These are phyloP conservation scores for Drosophila persimilis DNA, from an alignment of 1,140 invertebrate species.

Conservation along the genomic window DNA sequence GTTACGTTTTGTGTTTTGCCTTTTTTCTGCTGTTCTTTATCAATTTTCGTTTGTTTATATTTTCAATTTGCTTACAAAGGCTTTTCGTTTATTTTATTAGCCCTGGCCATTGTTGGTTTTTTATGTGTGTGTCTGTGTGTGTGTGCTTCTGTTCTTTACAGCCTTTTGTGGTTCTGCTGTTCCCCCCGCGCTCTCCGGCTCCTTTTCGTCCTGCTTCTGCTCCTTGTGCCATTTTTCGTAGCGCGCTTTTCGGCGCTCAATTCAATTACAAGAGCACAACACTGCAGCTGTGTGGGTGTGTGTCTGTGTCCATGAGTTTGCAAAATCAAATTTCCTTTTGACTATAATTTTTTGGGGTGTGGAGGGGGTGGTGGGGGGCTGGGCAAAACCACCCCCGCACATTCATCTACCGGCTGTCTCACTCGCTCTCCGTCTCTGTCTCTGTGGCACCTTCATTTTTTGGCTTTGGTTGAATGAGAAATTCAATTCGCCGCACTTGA, in stretches of 20 bases:
- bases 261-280: slow-evolving; percentile 67
- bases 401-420: not conserved
- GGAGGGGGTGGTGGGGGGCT: not conserved
- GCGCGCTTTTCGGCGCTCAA: slow-evolving; percentile 72
- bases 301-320: slow-evolving; percentile 32
- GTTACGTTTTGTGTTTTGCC: slow-evolving; percentile 4
- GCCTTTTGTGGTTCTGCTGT: slow-evolving; percentile 58
- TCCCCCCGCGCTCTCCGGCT: slow-evolving; percentile 1
- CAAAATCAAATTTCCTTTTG: slow-evolving; percentile 75
- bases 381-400: slow-evolving; percentile 10
- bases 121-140: slow-evolving; percentile 1
- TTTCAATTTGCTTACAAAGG: slow-evolving; percentile 82
- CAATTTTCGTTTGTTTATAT: slow-evolving; percentile 81
- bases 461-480: slow-evolving; percentile 44
- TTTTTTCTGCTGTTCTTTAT: slow-evolving; percentile 48
- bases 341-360: slow-evolving; percentile 62
- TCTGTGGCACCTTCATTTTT: slow-evolving; percentile 63
- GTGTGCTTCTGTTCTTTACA: slow-evolving; percentile 24
- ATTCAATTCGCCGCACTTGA: slow-evolving; percentile 78
- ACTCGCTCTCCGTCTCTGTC: not conserved
- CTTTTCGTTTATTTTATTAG: slow-evolving; percentile 82
- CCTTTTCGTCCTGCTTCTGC: slow-evolving; percentile 14
- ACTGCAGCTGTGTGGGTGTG: slow-evolving; percentile 32
- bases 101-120: slow-evolving; percentile 56
- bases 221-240: slow-evolving; percentile 43